Evolutionary conservation across 2,113 vertebrate species (phyloP).

Genomic region (Chlorodrepanis virens): DNA sequence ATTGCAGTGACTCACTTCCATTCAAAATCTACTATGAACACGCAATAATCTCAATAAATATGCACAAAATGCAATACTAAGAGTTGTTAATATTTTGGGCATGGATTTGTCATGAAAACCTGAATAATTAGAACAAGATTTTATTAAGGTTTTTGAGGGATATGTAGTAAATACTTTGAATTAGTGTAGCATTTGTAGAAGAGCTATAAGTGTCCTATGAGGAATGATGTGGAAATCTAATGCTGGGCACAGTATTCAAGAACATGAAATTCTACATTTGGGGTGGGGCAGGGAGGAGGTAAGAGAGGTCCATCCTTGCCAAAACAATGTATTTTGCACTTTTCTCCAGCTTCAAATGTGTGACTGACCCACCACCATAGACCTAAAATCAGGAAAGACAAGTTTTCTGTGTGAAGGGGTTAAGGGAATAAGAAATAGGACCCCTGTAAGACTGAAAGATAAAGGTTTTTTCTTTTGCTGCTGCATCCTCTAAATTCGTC

Average conservation of each 20-base stretch:
- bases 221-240: background rate
- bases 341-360: background rate
- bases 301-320: background rate
- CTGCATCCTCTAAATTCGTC: background rate
- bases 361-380: background rate
- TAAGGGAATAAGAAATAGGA: background rate
- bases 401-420: background rate
- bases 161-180: background rate
- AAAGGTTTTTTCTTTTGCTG: background rate
- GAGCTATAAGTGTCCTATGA: background rate
- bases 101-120: background rate
- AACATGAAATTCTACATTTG: background rate
- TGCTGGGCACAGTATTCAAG: background rate
- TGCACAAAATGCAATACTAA: background rate
- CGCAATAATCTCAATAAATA: background rate
- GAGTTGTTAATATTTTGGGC: background rate
- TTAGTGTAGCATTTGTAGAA: background rate
- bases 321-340: background rate
- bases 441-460: background rate
- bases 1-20: background rate
- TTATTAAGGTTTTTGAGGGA: background rate
- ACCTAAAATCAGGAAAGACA: background rate
- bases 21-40: background rate
- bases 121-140: background rate
- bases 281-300: background rate